These are phyloP conservation scores for Strigops habroptila DNA, from an alignment of 2,113 vertebrate species.

Conservation along the genomic window DNA sequence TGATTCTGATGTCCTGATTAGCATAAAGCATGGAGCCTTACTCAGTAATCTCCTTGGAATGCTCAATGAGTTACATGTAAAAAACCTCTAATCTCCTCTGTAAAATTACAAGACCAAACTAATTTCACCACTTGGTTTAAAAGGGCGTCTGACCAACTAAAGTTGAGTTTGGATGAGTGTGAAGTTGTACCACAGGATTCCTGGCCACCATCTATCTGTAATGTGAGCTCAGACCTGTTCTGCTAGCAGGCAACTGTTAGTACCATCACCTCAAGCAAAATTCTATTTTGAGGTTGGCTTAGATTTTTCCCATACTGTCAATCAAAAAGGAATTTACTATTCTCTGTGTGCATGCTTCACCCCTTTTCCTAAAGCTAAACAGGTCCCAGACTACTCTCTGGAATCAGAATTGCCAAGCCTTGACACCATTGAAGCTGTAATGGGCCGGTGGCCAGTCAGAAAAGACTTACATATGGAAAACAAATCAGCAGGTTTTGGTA, in stretches of 20 bases:
- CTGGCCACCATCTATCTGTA: not conserved
- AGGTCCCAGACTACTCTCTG: not conserved
- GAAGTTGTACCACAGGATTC: not conserved
- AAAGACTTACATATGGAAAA: not conserved
- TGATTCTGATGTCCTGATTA: not conserved
- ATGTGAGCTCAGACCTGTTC: not conserved
- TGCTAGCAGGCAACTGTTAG: not conserved
- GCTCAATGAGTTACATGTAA: not conserved
- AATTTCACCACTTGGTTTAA: not conserved
- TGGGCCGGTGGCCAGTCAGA: not conserved
- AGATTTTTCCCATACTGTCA: not conserved
- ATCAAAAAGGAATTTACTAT: not conserved
- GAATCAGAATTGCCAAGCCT: not conserved
- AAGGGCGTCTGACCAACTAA: not conserved
- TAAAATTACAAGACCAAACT: not conserved
- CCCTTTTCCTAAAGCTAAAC: not conserved
- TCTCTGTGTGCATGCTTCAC: not conserved
- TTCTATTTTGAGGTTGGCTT: not conserved
- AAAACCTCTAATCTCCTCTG: not conserved
- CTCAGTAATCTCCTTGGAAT: not conserved
- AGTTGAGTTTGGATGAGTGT: not conserved
- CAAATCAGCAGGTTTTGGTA: rapidly evolving
- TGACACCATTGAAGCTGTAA: not conserved
- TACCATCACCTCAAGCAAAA: not conserved
- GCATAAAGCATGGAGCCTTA: not conserved